A percentile compares a stretch with the other conserved stretches of the same genome.
Evolutionary conservation across 2,888 invertebrate genomes (phyloP).

Genomic region (Drosophila yooni): DNA sequence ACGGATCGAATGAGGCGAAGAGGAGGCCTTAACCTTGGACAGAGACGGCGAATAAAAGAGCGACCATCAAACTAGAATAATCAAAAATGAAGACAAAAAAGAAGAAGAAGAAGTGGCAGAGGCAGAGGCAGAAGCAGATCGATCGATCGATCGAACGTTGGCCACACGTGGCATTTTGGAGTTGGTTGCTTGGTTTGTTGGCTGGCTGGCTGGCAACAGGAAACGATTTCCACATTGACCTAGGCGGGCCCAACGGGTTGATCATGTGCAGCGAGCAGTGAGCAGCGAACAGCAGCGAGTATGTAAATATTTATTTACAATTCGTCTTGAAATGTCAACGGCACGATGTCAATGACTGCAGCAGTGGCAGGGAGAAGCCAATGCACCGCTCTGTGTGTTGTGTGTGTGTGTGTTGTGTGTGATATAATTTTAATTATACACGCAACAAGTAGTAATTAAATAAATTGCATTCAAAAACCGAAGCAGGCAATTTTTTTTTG

Average conservation of each 20-base stretch:
- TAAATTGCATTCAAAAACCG: slow-evolving; percentile 42
- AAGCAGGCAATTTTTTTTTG: slow-evolving; percentile 44
- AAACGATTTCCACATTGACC: slow-evolving; percentile 70
- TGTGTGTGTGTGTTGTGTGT: slow-evolving; percentile 22
- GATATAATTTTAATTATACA: slow-evolving; percentile 61
- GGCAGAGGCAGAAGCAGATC: background rate
- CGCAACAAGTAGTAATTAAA: slow-evolving; percentile 59
- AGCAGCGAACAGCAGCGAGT: background rate
- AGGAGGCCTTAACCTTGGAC: slow-evolving; percentile 49
- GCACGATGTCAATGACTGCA: slow-evolving; percentile 56
- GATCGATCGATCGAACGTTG: slow-evolving; percentile 18
- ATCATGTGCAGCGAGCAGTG: slow-evolving; percentile 20
- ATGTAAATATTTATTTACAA: slow-evolving; percentile 8
- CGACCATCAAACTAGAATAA: slow-evolving; percentile 6
- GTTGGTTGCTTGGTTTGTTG: background rate
- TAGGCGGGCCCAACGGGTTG: slow-evolving; percentile 65
- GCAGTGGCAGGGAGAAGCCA: slow-evolving; percentile 8
- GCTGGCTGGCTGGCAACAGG: slow-evolving; percentile 42
- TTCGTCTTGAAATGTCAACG: slow-evolving; percentile 52
- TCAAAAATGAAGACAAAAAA: background rate
- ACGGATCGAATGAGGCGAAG: background rate
- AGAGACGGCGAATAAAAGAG: slow-evolving; percentile 13
- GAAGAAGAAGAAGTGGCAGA: background rate
- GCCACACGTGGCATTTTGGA: slow-evolving; percentile 57
- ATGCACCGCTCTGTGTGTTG: slow-evolving; percentile 37